phyloP scores from a whole-genome alignment of 2,797 vertebrate species.

The Pseudocheirus occidentalis region DNA sequence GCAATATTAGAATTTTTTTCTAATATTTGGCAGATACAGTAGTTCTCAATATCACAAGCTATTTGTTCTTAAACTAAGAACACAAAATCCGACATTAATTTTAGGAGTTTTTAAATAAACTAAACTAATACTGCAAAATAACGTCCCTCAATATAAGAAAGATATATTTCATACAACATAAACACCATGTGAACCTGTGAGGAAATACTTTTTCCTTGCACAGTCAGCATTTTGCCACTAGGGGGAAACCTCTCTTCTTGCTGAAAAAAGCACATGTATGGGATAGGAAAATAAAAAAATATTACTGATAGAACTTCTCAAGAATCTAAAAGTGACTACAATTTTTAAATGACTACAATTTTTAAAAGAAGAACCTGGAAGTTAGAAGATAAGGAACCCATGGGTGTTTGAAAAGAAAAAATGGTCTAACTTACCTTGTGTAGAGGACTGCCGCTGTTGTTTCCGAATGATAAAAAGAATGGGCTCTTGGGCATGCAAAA shows the following conservation, averaged over 20 bases:
- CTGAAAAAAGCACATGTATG: conserved; percentile 17
- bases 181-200: not conserved
- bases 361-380: conserved; percentile 19
- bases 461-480: conserved; percentile 99
- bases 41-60: not conserved
- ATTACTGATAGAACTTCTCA: not conserved
- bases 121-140: not conserved
- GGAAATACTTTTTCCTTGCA: not conserved
- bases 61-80: not conserved
- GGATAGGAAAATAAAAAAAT: not conserved
- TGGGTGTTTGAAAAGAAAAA: conserved; percentile 41
- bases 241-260: conserved; percentile 67
- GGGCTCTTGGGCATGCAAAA: conserved; percentile 97
- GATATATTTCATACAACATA: not conserved
- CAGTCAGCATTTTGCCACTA: conserved; percentile 61
- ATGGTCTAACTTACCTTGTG: conserved; percentile 89
- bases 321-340: conserved; percentile 36
- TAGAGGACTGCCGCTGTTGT: conserved; percentile 95
- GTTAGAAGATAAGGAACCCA: conserved; percentile 7
- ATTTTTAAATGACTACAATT: not conserved
- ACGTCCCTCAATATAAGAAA: not conserved
- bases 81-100: not conserved
- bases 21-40: not conserved
- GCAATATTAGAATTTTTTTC: not conserved
- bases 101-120: not conserved